These are phyloP conservation scores for Paedocypris sp. DNA, from an alignment of 2,113 vertebrate species.

Conservation along the genomic window DNA sequence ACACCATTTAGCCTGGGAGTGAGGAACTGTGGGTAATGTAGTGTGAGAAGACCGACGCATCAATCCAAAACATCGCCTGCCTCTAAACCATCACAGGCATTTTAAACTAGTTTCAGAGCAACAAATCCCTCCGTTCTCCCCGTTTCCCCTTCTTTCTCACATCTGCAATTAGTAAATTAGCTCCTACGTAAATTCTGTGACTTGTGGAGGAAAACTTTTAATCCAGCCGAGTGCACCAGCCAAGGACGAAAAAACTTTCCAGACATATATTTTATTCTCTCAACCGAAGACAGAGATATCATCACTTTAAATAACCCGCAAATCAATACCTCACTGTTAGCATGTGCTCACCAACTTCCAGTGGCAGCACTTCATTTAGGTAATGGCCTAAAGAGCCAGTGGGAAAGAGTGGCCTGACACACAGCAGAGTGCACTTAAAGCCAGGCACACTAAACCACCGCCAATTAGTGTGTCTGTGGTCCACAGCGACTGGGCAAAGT, in stretches of 20 bases:
- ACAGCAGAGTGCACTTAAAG: constrained; percentile 36
- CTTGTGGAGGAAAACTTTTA: no score
- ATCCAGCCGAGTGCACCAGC: constrained; percentile 9
- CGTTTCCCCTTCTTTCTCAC: no score
- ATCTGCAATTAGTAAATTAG: no score
- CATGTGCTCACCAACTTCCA: constrained; percentile 24
- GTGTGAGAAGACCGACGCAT: no score
- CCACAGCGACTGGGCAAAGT: constrained; percentile 2
- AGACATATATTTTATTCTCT: neutral
- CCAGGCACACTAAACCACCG: constrained; percentile 27
- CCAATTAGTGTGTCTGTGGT: constrained; percentile 30
- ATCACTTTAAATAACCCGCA: constrained; percentile 34
- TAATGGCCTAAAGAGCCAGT: constrained; percentile 35
- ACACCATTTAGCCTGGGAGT: no score
- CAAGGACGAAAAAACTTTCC: constrained; percentile 12
- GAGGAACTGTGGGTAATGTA: no score
- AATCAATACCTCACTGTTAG: constrained; percentile 33
- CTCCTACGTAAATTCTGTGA: no score
- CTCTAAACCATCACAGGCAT: no score
- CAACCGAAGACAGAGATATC: constrained; percentile 35
- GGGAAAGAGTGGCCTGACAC: constrained; percentile 17
- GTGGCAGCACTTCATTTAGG: constrained; percentile 39
- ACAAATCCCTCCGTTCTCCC: no score
- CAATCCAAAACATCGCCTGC: no score
- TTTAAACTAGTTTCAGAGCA: no score